Percentiles rank a stretch among this genome's conserved stretches.
These are phyloP conservation scores for Thunnus maccoyii DNA, from an alignment of 2,113 vertebrate species.

Conservation along the genomic window DNA sequence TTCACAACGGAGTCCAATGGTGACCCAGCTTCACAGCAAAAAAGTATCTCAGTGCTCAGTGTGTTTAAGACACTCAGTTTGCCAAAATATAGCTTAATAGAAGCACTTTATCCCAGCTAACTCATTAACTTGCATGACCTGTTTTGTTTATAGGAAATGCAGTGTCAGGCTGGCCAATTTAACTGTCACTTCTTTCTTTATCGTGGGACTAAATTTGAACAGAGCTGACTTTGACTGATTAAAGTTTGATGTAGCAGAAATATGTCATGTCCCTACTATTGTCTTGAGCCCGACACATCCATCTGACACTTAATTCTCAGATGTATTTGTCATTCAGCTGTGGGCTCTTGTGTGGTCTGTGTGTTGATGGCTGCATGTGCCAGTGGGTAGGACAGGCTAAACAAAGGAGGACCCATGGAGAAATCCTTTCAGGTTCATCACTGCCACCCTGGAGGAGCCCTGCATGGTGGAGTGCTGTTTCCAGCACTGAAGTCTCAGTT, in stretches of 20 bases:
- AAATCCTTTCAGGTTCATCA: background rate
- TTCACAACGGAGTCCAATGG: background rate
- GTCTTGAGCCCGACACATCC: background rate
- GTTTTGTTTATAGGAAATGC: background rate
- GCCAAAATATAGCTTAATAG: constrained; percentile 9
- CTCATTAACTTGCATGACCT: background rate
- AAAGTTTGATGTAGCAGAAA: background rate
- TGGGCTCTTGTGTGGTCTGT: background rate
- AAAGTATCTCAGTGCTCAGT: background rate
- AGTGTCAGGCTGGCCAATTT: background rate
- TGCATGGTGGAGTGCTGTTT: too few relatives aligned
- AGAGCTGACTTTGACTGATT: background rate
- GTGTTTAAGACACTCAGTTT: background rate
- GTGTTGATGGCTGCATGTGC: background rate
- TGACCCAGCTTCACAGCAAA: constrained; percentile 15
- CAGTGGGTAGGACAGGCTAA: background rate
- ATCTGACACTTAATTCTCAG: constrained; percentile 8
- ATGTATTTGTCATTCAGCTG: constrained; percentile 2
- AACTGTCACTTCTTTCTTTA: background rate
- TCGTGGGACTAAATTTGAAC: background rate
- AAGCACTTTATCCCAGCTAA: background rate
- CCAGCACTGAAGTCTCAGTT: too few relatives aligned
- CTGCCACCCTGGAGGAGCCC: too few relatives aligned
- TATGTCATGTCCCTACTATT: background rate
- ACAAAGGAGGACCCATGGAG: background rate